These are phyloP conservation scores for Polydrusus pterygomalis DNA, from an alignment of 2,888 invertebrate genomes.

Conservation along the genomic window DNA sequence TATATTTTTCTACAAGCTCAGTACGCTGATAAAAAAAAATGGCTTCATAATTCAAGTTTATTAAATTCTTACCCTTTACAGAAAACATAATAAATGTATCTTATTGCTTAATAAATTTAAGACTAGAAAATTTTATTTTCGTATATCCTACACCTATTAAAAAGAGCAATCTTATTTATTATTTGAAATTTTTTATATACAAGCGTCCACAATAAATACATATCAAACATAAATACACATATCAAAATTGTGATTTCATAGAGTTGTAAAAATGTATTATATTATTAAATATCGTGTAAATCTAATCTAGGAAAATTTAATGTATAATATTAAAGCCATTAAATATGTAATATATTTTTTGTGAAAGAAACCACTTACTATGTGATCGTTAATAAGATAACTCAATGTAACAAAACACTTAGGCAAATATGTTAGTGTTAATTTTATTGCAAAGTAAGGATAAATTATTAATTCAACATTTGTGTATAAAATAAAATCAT, in stretches of 20 bases:
- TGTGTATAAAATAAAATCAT: not conserved
- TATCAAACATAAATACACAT: slow-evolving; percentile 59
- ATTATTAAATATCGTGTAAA: slow-evolving; percentile 11
- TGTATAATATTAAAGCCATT: slow-evolving; percentile 23
- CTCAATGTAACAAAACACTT: slow-evolving; percentile 18
- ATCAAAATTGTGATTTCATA: slow-evolving; percentile 64
- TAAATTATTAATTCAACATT: not conserved
- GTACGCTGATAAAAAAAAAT: too few relatives aligned
- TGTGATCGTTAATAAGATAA: slow-evolving; percentile 41
- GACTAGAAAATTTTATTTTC: not conserved
- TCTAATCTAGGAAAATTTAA: slow-evolving; percentile 21
- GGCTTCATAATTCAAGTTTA: too few relatives aligned
- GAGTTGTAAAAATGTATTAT: slow-evolving; percentile 58
- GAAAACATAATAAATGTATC: not conserved
- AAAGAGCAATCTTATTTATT: slow-evolving; percentile 33
- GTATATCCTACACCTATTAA: not conserved
- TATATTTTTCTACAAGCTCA: too few relatives aligned
- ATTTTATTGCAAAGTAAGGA: slow-evolving; percentile 10
- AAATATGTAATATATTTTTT: slow-evolving; percentile 30
- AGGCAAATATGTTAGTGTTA: slow-evolving; percentile 2
- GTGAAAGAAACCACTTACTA: slow-evolving; percentile 38
- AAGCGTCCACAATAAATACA: slow-evolving; percentile 40
- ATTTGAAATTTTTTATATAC: slow-evolving; percentile 21
- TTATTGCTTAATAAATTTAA: not conserved
- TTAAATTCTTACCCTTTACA: not conserved